Evolutionary conservation across 2,888 invertebrate genomes (phyloP).

Genomic region (Barypeithes pellucidus): DNA sequence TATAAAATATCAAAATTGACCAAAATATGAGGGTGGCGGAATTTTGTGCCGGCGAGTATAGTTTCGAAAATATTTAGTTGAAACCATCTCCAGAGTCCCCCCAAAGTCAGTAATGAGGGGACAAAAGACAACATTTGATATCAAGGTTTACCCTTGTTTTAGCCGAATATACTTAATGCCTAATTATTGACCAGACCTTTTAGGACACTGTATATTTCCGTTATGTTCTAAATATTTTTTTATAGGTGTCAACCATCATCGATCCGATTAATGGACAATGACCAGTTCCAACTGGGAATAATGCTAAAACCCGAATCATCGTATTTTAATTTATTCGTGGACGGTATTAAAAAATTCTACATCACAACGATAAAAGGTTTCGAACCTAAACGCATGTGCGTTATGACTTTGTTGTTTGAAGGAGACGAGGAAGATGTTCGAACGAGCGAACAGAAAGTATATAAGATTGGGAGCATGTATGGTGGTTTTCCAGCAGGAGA

Average conservation of each 20-base stretch:
- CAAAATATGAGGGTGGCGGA: too few species aligned
- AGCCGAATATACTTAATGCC: too few species aligned
- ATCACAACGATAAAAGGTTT: constrained; percentile 92
- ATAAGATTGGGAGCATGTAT: constrained; percentile 82
- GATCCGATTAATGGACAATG: constrained; percentile 96
- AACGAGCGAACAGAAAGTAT: constrained; percentile 83
- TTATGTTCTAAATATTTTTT: background rate
- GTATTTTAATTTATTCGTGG: constrained; percentile 81
- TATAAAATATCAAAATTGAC: too few species aligned
- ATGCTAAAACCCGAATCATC: constrained; percentile 78
- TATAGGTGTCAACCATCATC: constrained; percentile 91
- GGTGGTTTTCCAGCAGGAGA: constrained; percentile 94
- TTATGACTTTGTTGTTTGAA: constrained; percentile 95
- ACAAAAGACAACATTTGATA: too few species aligned
- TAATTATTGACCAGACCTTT: too few species aligned
- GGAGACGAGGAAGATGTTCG: constrained; percentile 83
- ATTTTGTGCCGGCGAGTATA: too few species aligned
- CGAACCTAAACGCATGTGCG: constrained; percentile 85
- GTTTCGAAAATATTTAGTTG: too few species aligned
- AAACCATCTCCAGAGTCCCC: too few species aligned
- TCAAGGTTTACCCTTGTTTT: too few species aligned
- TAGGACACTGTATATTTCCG: too few species aligned
- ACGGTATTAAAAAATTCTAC: constrained; percentile 89
- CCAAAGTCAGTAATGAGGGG: too few species aligned
- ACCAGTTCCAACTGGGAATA: constrained; percentile 96